Percentiles rank a stretch among this genome's conserved stretches.
Conservation (phyloP, 2,113 vertebrate species). For the Notothenia rossii region DNA sequence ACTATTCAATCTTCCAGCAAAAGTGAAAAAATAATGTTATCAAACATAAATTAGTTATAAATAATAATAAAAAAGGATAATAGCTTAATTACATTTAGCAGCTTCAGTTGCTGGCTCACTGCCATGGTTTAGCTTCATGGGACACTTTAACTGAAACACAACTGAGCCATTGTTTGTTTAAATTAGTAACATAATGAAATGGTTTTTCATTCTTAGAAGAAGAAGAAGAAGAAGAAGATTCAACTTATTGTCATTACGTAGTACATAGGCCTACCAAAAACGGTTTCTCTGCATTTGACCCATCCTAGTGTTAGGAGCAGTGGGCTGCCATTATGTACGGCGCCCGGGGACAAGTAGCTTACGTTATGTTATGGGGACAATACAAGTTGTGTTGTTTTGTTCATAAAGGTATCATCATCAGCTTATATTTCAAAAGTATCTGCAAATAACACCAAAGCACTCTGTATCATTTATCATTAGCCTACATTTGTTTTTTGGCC, state of each 20-base stretch:
- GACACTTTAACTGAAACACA: background rate
- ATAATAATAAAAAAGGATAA: too few species aligned
- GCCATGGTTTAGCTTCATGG: conserved; percentile 8
- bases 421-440: too few species aligned
- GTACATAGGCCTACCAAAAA: too few species aligned
- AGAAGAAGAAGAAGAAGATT: too few species aligned
- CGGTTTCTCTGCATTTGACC: too few species aligned
- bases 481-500: background rate
- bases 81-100: too few species aligned
- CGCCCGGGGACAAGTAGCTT: background rate
- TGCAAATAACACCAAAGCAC: background rate
- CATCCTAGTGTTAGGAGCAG: too few species aligned
- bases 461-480: background rate
- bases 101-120: background rate
- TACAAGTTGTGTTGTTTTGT: background rate
- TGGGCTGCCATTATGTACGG: too few species aligned
- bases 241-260: too few species aligned
- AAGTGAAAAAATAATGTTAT: background rate
- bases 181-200: background rate
- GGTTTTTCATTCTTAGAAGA: background rate
- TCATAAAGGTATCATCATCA: background rate
- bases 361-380: background rate
- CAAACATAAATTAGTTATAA: background rate
- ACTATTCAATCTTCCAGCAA: background rate
- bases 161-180: background rate